A percentile compares a stretch with the other conserved stretches of the same genome.
Conservation (phyloP, 2,797 vertebrate genomes). For the Chelonia mydas region DNA sequence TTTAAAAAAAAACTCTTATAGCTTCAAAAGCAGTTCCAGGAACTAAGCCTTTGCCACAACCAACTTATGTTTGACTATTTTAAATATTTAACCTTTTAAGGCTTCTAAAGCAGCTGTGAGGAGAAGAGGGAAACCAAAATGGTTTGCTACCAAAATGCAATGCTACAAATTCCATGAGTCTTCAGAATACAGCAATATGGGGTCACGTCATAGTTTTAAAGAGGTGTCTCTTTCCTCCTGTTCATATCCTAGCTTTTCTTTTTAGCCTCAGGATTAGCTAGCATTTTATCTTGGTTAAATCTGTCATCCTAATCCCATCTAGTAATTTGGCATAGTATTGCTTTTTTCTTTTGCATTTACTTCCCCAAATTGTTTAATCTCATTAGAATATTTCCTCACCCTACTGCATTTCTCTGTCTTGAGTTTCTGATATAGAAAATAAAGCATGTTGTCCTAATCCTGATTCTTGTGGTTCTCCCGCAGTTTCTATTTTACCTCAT, state of each 20-base stretch:
- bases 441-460: background rate
- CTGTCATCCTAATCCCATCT: background rate
- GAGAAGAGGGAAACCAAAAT: background rate
- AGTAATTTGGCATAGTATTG: background rate
- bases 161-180: background rate
- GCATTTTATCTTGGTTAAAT: conserved; percentile 6
- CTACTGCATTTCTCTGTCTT: background rate
- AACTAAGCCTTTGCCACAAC: background rate
- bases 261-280: background rate
- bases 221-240: background rate
- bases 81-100: background rate
- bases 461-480: background rate
- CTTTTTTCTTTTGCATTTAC: conserved; percentile 2
- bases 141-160: background rate
- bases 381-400: background rate
- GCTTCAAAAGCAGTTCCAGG: background rate
- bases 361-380: conserved; percentile 14
- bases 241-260: background rate
- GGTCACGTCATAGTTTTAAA: background rate
- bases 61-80: background rate
- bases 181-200: background rate
- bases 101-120: fast-evolving
- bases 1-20: background rate
- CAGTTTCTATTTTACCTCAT: background rate
- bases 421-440: background rate